Base-by-base conservation (phyloP, 2,888 invertebrate species). In the Hemithea aestivaria region DNA sequence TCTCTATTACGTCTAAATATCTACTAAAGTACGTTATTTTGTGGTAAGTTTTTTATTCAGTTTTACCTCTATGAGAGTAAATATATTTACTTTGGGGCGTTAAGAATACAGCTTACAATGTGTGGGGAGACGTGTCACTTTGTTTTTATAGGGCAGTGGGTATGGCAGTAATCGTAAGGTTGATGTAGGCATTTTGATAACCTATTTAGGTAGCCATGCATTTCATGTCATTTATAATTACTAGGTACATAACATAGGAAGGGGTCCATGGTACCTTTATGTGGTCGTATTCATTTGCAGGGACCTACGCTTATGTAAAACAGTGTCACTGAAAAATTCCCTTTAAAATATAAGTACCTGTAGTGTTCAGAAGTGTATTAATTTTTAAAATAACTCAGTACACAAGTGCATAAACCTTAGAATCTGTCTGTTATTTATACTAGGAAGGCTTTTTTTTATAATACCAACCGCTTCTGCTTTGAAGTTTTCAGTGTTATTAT, bases 401-500 rank as follows among this genome's bases (percentile, higher is more conserved):
- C 37, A 45, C 39, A 47, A 35, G 47, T 50, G 50, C 47, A 30
- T 8, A 43, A 34, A 39, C 24, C 43, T 45, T 48, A 49, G 40
- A 48, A 51, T 42, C 51, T 44, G 45, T 43, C 40, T 46, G 35
- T 43, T 42, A 43, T 44, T 32, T 41, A 48, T 21, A 5, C 3
- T 16, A 16, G 5, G 16, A 16, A 16, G 16, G 16, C 16, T 16
- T 4, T 16, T 16, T 16, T 4, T 45, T 45, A 46, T 22, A 26
- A 50, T 38, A 46, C 2, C 16, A 33, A 33, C 28, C 8, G 27
- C 28, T 48, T 54, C 28, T 10, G 27, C 28, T 48, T 54, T 54
- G 53, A 58, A 58, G 51, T 60, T 58, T 61, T 58, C 57, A 59
- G 59, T 67, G 62, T 58, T 42, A 30, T 8, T 9, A 24, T 28